Evolutionary conservation across 2,888 invertebrate genomes (phyloP), one percentile per base, ranked within the genome.

Genomic region (Fissipunctia ypsillon): DNA sequence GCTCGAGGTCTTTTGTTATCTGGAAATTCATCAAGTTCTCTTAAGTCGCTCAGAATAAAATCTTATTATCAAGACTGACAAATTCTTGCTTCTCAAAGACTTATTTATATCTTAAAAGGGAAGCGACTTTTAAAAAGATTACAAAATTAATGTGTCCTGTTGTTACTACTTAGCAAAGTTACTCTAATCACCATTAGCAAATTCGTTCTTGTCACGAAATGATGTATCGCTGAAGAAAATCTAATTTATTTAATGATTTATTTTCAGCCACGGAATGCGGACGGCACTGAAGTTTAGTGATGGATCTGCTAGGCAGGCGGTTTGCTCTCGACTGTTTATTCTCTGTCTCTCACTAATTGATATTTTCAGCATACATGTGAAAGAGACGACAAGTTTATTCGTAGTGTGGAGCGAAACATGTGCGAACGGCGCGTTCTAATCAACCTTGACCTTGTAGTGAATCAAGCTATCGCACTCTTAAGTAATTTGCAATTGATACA

Each of bases 401-500:
- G 67, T 86, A 71, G 73, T 84, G 72, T 84, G 77, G 48, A 81
- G 80, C 73, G 50, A 81, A 84, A 81, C 69, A 79, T 87, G 90
- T 89, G 90, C 90, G 66, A 84, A 87, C 92, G 90, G 89, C 83
- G 87, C 88, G 88, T 81, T 90, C 90, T 90, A 91, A 93, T 93
- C 91, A 92, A 88, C 94, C 94, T 94, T 95, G 95, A 94, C 95
- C 95, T 95, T 95, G 94, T 90, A 91, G 84, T 89, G 89, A 90
- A 91, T 93, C 90, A 88, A 92, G 89, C 91, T 93, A 88, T 88
- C 88, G 86, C 82, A 87, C 87, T 88, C 82, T 85, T 89, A 88
- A 90, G 90, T 89, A 89, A 92, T 93, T 91, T 88, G 92, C 90
- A 89, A 89, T 90, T 86, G 84, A 82, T 86, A 87, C 74, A 82